Base-by-base conservation (phyloP, 2,888 invertebrate genomes). In the Thymelicus lineola region DNA sequence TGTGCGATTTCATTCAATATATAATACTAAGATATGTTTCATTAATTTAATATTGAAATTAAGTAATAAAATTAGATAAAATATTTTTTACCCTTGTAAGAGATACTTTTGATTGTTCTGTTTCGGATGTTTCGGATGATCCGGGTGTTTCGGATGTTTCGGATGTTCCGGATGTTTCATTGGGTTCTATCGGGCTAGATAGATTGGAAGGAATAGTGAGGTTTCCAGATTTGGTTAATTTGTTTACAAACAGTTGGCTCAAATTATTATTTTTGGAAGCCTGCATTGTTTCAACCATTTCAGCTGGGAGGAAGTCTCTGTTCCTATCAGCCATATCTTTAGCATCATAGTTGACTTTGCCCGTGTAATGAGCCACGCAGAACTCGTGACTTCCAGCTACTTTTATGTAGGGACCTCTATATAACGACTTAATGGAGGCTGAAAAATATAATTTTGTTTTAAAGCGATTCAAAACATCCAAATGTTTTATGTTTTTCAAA, bases 361-460 rank as follows among this genome's bases (percentile, higher is more conserved):
- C 98, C 14, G 98, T 98, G 82, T 97, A 99, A 89, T 99, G 99
- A 35, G 97, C 96, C 28, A 98, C 96, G 38, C 96, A 96, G 80
- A 98, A 98, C 85, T 96, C 96, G 81, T 96, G 95, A 62, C 94
- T 94, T 63, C 94, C 94, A 14, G 94, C 91, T 5, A 94, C 80
- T 78, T 94, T 94, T 12, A 96, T 87, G 77, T 95, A 94, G 4
- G 94, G 88, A 6, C 92, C 94, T 79, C 94, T 94, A 64, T 90
- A 88, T 0, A 94, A 89, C 46, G 92, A 91, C 76, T 92, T 91
- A 17, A 96, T 88, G 72, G 95, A 94, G 79, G 95, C 96, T 95
- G 79, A 45, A 87, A 86, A 46, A 69, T 53, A 53, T 9, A 53
- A 9, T 20, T 50, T 50, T 28, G 42, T 42, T 42, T 42, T 42